Evolutionary conservation across 1,140 invertebrate genomes (phyloP).

Genomic region (Asbolus verrucosus): DNA sequence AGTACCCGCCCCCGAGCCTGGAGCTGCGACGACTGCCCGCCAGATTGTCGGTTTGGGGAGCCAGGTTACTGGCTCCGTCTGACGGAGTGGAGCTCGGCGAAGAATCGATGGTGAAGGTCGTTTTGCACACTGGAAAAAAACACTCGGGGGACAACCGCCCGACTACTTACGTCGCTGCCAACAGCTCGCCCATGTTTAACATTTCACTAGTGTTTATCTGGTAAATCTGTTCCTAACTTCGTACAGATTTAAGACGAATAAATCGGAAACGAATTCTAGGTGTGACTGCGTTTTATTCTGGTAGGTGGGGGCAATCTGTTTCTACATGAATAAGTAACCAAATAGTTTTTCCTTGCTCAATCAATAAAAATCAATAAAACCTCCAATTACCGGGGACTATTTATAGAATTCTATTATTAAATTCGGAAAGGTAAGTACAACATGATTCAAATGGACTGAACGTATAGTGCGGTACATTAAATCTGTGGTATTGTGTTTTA

Average conservation of each 20-base stretch:
- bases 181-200: neutral
- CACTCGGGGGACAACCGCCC: neutral
- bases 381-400: conserved; percentile 1
- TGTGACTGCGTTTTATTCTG: neutral
- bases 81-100: conserved; percentile 13
- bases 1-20: conserved; percentile 60
- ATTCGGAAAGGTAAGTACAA: no score
- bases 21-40: conserved; percentile 56
- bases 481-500: no score
- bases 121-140: conserved; percentile 1
- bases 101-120: conserved; percentile 32
- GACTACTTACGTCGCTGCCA: neutral
- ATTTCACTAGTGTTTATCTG: no score
- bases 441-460: no score
- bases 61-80: conserved; percentile 54
- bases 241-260: no score
- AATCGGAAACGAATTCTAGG: no score
- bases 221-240: no score
- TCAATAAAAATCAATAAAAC: conserved; percentile 10
- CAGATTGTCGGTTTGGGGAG: conserved; percentile 51
- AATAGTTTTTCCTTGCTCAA: neutral
- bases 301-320: neutral
- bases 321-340: neutral
- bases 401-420: neutral
- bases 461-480: no score